phyloP scores from a whole-genome alignment of 2,797 vertebrate genomes.

The Xyrichtys novacula region DNA sequence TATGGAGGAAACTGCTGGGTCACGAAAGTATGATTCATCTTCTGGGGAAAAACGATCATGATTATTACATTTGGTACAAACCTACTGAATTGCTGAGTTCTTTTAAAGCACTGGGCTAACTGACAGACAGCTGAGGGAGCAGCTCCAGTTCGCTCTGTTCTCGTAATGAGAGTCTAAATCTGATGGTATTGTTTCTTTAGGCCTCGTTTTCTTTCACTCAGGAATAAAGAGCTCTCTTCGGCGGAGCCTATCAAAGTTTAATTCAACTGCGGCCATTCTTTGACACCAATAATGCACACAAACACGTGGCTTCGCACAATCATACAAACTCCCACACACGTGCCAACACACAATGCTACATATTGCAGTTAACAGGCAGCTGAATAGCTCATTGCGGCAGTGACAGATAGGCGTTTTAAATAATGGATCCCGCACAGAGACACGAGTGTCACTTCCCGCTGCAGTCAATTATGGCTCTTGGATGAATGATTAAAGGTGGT shows the following conservation, averaged over 20 bases:
- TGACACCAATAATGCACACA: conserved; percentile 15
- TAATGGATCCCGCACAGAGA: conserved; percentile 63
- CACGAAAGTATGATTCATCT: too few species aligned
- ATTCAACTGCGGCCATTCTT: conserved; percentile 14
- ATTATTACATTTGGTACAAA: too few species aligned
- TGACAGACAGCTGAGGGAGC: not conserved
- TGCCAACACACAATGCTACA: conserved; percentile 44
- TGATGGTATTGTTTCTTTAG: not conserved
- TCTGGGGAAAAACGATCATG: too few species aligned
- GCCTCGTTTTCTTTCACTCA: not conserved
- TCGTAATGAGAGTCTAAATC: not conserved
- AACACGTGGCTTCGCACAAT: conserved; percentile 17
- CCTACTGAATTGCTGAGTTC: too few species aligned
- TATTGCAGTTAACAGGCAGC: conserved; percentile 49
- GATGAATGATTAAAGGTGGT: conserved; percentile 70
- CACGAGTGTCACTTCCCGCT: conserved; percentile 62
- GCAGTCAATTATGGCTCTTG: conserved; percentile 67
- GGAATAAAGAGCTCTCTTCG: not conserved
- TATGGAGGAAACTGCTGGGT: too few species aligned
- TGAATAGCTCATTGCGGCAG: conserved; percentile 45
- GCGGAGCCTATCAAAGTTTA: not conserved
- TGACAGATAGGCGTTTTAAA: conserved; percentile 66
- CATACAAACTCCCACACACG: conserved; percentile 29
- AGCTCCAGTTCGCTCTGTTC: not conserved
- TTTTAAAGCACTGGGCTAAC: too few species aligned